Conservation (phyloP, 2,888 invertebrate genomes). For the Agrypnus murinus region DNA sequence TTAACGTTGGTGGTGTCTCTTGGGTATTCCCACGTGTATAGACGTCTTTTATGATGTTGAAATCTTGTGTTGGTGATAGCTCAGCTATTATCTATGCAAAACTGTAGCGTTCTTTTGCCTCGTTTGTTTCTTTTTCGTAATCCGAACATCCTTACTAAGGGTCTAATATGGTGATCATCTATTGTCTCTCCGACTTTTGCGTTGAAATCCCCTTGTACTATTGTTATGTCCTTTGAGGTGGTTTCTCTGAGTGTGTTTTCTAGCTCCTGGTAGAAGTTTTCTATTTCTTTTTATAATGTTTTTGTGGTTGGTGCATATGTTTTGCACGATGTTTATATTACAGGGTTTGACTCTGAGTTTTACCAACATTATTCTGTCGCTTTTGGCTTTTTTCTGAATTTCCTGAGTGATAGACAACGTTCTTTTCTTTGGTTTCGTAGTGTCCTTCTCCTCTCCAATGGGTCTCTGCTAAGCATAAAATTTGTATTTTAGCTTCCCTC, state of each 20-base stretch:
- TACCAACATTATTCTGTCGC: not conserved
- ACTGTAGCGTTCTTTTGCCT: slow-evolving; percentile 2
- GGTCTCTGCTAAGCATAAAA: not conserved
- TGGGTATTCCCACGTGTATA: slow-evolving; percentile 19
- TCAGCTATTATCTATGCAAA: slow-evolving; percentile 2
- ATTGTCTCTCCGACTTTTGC: not conserved
- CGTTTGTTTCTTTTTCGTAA: slow-evolving; percentile 15
- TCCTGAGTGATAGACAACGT: not conserved
- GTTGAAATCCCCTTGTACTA: slow-evolving; percentile 6
- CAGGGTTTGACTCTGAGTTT: not conserved
- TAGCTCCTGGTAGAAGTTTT: not conserved
- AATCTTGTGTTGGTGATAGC: slow-evolving; percentile 15
- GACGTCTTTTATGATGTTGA: slow-evolving; percentile 14
- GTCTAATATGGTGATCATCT: not conserved
- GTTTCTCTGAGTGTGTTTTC: not conserved
- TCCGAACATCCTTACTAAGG: slow-evolving; percentile 15
- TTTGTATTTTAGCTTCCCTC: not conserved
- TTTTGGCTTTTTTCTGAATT: not conserved
- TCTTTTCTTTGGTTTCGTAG: not conserved
- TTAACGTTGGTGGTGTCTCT: slow-evolving; percentile 4
- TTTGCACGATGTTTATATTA: slow-evolving; percentile 4
- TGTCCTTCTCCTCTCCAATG: slow-evolving; percentile 8
- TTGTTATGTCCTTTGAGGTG: slow-evolving; percentile 1
- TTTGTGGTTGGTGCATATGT: slow-evolving; percentile 1
- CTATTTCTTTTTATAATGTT: not conserved